These are phyloP conservation scores for Cephus rjabovi DNA, from an alignment of 2,888 invertebrate species.

Conservation along the genomic window DNA sequence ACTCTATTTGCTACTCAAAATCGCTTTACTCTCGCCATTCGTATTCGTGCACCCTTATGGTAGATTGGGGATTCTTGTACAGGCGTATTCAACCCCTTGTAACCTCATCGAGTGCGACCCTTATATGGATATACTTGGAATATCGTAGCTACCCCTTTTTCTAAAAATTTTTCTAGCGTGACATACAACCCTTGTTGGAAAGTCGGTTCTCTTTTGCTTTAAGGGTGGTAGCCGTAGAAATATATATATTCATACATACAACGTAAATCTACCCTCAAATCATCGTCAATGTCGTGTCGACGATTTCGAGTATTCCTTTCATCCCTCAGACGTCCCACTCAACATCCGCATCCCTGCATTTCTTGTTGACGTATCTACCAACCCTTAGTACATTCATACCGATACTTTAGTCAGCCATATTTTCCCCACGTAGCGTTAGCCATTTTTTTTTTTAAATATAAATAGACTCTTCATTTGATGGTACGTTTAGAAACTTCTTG, in stretches of 20 bases:
- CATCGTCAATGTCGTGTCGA: too few species aligned
- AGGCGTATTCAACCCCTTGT: not conserved
- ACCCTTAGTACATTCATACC: not conserved
- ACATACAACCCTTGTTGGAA: not conserved
- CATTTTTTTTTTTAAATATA: not conserved
- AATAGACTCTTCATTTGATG: not conserved
- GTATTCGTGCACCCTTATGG: not conserved
- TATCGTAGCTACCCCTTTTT: not conserved
- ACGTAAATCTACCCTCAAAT: not conserved
- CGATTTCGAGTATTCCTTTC: not conserved
- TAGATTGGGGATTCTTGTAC: not conserved
- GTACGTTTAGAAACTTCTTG: not conserved
- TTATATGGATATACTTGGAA: not conserved
- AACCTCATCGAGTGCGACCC: not conserved
- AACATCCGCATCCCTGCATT: not conserved
- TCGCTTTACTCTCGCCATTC: constrained; percentile 26
- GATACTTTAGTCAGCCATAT: not conserved
- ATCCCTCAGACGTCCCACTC: not conserved
- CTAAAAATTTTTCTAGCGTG: not conserved
- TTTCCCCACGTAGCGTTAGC: not conserved
- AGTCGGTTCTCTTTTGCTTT: not conserved
- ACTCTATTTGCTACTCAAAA: constrained; percentile 24
- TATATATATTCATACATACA: not conserved
- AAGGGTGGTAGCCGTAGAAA: not conserved
- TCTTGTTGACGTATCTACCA: not conserved